Conservation (phyloP, 2,797 vertebrate genomes). For the Rhinatrema bivittatum region DNA sequence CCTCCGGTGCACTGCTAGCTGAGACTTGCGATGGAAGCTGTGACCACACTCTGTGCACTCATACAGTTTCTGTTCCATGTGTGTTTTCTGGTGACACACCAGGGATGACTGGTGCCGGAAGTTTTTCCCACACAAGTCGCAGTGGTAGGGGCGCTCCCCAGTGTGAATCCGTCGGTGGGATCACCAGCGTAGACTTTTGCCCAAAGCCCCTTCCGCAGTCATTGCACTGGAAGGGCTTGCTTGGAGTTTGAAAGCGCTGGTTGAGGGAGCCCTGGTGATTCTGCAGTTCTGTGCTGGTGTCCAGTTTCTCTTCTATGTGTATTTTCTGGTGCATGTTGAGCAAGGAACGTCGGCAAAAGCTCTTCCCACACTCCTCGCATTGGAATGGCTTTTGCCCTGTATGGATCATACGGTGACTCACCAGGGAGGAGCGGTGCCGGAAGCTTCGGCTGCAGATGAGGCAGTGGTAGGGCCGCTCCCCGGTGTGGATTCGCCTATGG, state of each 20-base stretch:
- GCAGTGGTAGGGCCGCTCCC: not conserved
- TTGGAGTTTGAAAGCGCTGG: no score
- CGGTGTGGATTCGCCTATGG: not conserved
- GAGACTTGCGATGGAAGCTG: constrained; percentile 3
- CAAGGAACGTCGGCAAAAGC: constrained; percentile 13
- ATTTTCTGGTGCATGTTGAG: constrained; percentile 31
- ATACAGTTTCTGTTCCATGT: not conserved
- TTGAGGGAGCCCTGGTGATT: no score
- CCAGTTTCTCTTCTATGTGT: no score
- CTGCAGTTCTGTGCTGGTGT: no score
- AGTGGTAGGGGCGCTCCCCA: constrained; percentile 8
- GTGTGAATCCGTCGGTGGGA: constrained; percentile 7
- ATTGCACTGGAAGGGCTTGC: not conserved
- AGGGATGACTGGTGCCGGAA: constrained; percentile 7
- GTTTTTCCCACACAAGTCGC: constrained; percentile 6
- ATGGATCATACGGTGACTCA: not conserved
- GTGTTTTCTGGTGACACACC: not conserved
- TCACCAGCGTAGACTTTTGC: constrained; percentile 7
- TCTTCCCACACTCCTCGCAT: not conserved
- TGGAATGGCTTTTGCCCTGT: not conserved
- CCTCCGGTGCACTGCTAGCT: constrained; percentile 1
- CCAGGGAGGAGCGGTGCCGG: not conserved
- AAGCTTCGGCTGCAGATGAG: not conserved
- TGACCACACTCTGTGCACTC: not conserved
- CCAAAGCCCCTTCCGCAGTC: constrained; percentile 9